Conservation (phyloP, 2,113 vertebrate species). For the Mirounga angustirostris region DNA sequence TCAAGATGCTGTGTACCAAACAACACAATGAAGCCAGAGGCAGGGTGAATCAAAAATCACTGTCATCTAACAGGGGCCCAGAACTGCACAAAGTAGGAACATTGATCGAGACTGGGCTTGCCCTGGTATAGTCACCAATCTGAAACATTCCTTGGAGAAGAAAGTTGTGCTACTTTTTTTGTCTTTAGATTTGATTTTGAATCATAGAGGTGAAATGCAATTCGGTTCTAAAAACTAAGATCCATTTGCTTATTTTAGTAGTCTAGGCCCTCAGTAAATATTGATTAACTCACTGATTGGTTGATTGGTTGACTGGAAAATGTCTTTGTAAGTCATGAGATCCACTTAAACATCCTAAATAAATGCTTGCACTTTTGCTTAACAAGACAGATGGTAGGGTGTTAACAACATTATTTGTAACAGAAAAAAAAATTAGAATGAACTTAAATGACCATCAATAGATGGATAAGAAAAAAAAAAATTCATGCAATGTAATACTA, state of each 20-base stretch:
- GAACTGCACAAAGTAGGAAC: not conserved
- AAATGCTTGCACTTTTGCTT: not conserved
- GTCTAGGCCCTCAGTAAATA: not conserved
- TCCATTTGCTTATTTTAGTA: not conserved
- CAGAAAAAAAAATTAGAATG: not conserved
- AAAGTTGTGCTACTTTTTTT: not conserved
- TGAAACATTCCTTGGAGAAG: not conserved
- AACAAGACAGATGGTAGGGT: not conserved
- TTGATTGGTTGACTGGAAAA: not conserved
- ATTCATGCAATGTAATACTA: not conserved
- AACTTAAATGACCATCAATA: not conserved
- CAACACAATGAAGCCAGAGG: not conserved
- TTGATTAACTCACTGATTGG: not conserved
- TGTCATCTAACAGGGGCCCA: not conserved
- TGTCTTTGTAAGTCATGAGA: not conserved
- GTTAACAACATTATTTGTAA: not conserved
- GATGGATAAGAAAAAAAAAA: not conserved
- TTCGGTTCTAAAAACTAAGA: not conserved
- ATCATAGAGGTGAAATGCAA: not conserved
- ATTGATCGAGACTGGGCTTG: not conserved
- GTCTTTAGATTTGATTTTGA: slow-evolving; percentile 8
- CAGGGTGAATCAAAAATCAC: not conserved
- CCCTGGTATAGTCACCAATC: not conserved
- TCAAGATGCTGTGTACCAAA: not conserved
- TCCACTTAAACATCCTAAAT: not conserved